These are phyloP conservation scores for Pelobates cultripes DNA, from an alignment of 2,797 vertebrate genomes.

Conservation along the genomic window DNA sequence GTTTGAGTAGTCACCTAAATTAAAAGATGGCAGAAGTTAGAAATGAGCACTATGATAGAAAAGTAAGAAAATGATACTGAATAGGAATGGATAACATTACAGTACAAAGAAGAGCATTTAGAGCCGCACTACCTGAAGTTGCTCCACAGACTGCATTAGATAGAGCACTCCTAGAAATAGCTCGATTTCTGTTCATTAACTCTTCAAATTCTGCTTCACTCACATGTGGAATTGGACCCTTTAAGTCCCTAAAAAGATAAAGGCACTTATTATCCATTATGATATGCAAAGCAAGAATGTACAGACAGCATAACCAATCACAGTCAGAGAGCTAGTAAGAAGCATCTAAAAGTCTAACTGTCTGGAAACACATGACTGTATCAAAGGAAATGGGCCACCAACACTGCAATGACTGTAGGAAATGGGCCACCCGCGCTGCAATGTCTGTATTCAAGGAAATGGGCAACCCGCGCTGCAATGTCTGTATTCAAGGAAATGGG, in stretches of 20 bases:
- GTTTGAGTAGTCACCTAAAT: constrained; percentile 82
- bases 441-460: too few species aligned
- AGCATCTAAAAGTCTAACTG: too few species aligned
- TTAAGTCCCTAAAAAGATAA: constrained; percentile 61
- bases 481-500: too few species aligned
- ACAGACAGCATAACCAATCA: too few species aligned
- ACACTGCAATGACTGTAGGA: too few species aligned
- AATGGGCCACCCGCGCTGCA: too few species aligned
- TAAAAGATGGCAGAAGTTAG: neutral
- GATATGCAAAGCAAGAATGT: too few species aligned
- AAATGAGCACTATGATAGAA: neutral
- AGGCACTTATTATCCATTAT: neutral
- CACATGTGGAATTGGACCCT: constrained; percentile 66
- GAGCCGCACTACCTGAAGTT: constrained; percentile 77
- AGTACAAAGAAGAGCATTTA: neutral
- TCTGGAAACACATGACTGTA: too few species aligned
- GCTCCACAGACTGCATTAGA: constrained; percentile 92
- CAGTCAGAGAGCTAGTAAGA: too few species aligned
- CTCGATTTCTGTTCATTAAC: constrained; percentile 91
- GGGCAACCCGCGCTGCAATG: too few species aligned
- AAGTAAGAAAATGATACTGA: neutral
- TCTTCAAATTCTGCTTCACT: constrained; percentile 87
- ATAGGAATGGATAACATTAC: neutral
- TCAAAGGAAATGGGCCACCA: too few species aligned
- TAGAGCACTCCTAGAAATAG: constrained; percentile 93